Evolutionary conservation across 2,797 vertebrate species (phyloP), one percentile per base, ranked within the genome.

Genomic region (Pyrocephalus nanus): DNA sequence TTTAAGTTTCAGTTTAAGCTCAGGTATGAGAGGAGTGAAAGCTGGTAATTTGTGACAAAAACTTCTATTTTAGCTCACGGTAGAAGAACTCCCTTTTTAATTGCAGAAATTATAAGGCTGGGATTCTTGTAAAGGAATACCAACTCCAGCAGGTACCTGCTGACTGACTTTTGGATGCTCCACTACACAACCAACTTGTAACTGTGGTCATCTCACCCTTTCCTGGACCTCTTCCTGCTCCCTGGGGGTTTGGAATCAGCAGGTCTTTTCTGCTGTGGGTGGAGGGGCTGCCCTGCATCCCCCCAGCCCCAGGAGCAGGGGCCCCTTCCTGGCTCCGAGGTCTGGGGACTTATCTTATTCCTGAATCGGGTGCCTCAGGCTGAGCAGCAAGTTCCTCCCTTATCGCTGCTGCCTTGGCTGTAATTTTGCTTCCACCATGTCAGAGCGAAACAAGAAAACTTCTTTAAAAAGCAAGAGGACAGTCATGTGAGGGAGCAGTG

Each of bases 41-140:
- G 91, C 95, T 13, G 6, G 94, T 94, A 94, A 96, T 96, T 96
- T 96, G 88, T 91, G 95, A 95, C 96, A 93, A 95, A 95, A 94
- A 73, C 91, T 93, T 80, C 95, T 96, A 86, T 94, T 96, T 96
- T 94, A 74, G 71, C 80, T 90, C 69, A 4, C 26, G 12, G 85
- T 6, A 32, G 81, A 93, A 96, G 84, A 95, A 74, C 93, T 95
- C 82, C 96, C 94, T 91, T 91, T 83, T 47, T 94, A 94, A 95
- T 91, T 89, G 89, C 94, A 93, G 94, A 29, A 88, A 96, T 96
- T 53, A 89, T 11, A 71, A 86, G 85, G 89, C 94, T 92, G 65
- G 2, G 42, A 7, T 73, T 80, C 64, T 27, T 67, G 89, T 47
- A 12, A 25, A 66, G 94, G 74, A 78, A 17, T 32, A 30, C 38